Conservation (phyloP, 2,113 vertebrate species). For the mouse (Mus musculus) region GRCm39 chr12:26663001-26663500, state of each 20-base stretch:
- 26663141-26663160: fast-evolving
- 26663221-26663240: fast-evolving
- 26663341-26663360: neutral
- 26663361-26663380: slow-evolving; percentile 5
- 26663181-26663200: neutral
- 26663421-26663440: slow-evolving; percentile 36
- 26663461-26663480: slow-evolving; percentile 29
- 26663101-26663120: neutral
- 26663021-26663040: neutral
- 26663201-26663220: neutral
- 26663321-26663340: neutral
- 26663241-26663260: fast-evolving
- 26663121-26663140: fast-evolving
- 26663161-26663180: fast-evolving
- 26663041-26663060: neutral
- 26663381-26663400: neutral
- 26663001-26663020: neutral
- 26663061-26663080: too few relatives aligned
- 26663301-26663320: neutral
- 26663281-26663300: neutral
- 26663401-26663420: neutral
- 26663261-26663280: neutral
- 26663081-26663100: neutral
- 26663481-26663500: neutral
- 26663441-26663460: neutral